Evolutionary conservation across 2,888 invertebrate species (phyloP).

Genomic region (Tinea pellionella): DNA sequence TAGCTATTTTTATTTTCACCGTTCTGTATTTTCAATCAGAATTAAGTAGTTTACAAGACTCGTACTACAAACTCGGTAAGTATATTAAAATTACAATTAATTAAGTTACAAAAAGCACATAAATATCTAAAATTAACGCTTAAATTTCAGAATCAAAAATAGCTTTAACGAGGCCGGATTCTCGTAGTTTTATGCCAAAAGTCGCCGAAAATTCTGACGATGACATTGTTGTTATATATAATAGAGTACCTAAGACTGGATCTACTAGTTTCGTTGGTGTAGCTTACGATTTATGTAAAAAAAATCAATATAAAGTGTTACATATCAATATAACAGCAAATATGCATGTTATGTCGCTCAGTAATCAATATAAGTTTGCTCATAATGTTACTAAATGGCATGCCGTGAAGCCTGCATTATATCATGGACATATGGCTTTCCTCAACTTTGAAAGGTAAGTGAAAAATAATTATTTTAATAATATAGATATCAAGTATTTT

Average conservation of each 20-base stretch:
- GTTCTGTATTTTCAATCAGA: slow-evolving; percentile 61
- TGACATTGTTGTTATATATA: slow-evolving; percentile 88
- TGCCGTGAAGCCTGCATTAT: slow-evolving; percentile 91
- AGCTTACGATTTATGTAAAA: slow-evolving; percentile 87
- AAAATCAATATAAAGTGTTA: slow-evolving; percentile 73
- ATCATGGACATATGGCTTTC: slow-evolving; percentile 98
- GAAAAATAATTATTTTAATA: no score
- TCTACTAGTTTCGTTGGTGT: slow-evolving; percentile 96
- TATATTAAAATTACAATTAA: slow-evolving; percentile 11
- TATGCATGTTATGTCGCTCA: slow-evolving; percentile 92
- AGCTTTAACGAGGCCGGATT: slow-evolving; percentile 39
- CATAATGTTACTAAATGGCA: slow-evolving; percentile 92
- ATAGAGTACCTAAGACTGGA: slow-evolving; percentile 96
- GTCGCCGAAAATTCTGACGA: slow-evolving; percentile 59
- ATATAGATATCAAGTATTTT: no score
- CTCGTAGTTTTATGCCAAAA: slow-evolving; percentile 51
- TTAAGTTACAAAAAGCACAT: background rate
- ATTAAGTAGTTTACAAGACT: slow-evolving; percentile 52
- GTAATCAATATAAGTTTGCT: slow-evolving; percentile 91
- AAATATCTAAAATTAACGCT: background rate
- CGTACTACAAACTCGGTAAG: slow-evolving; percentile 50
- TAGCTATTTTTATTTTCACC: slow-evolving; percentile 53
- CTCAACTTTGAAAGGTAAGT: slow-evolving; percentile 93
- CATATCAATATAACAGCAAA: slow-evolving; percentile 98
- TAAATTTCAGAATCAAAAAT: slow-evolving; percentile 47